phyloP scores from a whole-genome alignment of 2,888 invertebrate species.

The Nycteola revayana region DNA sequence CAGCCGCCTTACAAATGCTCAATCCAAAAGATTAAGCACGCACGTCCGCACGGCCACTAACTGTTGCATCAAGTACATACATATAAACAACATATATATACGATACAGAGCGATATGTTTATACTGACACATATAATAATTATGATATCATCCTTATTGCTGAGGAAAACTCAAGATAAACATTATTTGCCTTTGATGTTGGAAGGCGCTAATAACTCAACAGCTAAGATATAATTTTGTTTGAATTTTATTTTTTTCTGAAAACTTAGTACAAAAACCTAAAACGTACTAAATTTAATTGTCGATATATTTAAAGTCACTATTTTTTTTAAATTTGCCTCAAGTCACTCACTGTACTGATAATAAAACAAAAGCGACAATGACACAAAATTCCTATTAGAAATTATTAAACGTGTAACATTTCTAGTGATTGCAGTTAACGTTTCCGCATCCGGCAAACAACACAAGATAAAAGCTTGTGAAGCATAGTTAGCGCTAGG shows the following conservation, averaged over 20 bases:
- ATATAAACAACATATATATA: slow-evolving; percentile 8
- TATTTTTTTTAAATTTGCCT: too few relatives aligned
- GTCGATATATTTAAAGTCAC: too few relatives aligned
- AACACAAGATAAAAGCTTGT: slow-evolving; percentile 43
- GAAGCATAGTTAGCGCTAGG: slow-evolving; percentile 13
- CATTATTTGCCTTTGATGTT: slow-evolving; percentile 18
- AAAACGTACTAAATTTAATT: too few relatives aligned
- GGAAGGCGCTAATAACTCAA: slow-evolving; percentile 3
- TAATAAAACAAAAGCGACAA: slow-evolving; percentile 11
- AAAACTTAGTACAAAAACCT: too few relatives aligned
- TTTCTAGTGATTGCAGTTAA: slow-evolving; percentile 42
- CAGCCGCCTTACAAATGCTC: slow-evolving; percentile 46
- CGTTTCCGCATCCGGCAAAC: slow-evolving; percentile 50
- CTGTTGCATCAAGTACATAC: slow-evolving; percentile 33
- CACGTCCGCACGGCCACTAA: slow-evolving; percentile 39
- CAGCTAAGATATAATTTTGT: slow-evolving; percentile 3
- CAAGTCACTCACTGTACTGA: too few relatives aligned
- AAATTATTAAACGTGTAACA: slow-evolving; percentile 31
- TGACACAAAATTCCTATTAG: slow-evolving; percentile 17
- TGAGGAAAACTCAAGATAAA: slow-evolving; percentile 27
- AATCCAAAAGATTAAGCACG: slow-evolving; percentile 71
- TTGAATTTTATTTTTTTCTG: too few relatives aligned
- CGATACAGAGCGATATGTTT: slow-evolving; percentile 22
- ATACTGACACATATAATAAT: slow-evolving; percentile 50
- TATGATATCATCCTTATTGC: slow-evolving; percentile 50